Base-by-base conservation (phyloP, 2,797 vertebrate genomes). In the Podargus strigoides region DNA sequence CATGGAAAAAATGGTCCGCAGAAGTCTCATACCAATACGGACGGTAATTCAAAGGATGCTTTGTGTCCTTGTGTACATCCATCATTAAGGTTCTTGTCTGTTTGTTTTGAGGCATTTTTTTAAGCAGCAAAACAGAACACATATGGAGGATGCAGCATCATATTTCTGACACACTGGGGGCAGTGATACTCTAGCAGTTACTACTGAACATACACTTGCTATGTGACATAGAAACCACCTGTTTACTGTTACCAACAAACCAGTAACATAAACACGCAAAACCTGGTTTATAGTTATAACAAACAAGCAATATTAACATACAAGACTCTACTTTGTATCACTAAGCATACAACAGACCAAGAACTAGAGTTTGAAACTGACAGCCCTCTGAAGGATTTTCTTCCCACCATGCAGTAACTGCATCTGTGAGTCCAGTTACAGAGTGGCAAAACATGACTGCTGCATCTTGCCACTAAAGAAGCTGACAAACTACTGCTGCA, bases 321-420 rank as follows among this genome's bases (percentile, higher is more conserved):
- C 9, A 50, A 64, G 63, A 2, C 50, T 6, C n/a, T 36, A 6
- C 23, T 59, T 34, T 39, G 5, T 10, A 30, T 8, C n/a, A 34
- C 46, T 19, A 36, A 46, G 9, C 23, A 62, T 7, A 11, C 1
- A 6, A 56, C 32, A 67, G 18, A 53, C 10, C n/a, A 62, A 67
- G 24, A 89, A 47, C 7, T 22, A 0, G 0, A 47, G 23, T 27
- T 2, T 44, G 24, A 64, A 62, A 58, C 18, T 34, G 8, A 16
- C 4, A 62, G 42, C 13, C 28, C 55, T 60, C 19, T 15, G 60
- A 62, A 85, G 22, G n/a, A 12, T 58, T 66, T 58, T 53, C 32
- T 32, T 24, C 39, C 15, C 24, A 42, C 37, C 21, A 17, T 0
- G 0, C 42, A 66, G 1, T 7, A 64, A 47, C 19, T 18, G 17